phyloP scores from a whole-genome alignment of 2,797 vertebrate genomes.

The Melanotaenia trifasciata region DNA sequence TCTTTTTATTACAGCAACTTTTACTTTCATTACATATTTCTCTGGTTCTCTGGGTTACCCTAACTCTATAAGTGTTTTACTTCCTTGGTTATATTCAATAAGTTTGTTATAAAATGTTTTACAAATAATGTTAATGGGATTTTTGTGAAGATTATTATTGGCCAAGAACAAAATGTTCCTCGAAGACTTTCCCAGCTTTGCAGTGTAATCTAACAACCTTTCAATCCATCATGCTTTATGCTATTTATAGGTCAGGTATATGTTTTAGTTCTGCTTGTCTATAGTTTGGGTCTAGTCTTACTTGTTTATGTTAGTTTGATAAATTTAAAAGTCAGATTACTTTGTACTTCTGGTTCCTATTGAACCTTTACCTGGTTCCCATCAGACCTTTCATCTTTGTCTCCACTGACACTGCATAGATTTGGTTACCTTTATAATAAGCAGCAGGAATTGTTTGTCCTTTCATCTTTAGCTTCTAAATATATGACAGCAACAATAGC shows the following conservation, averaged over 20 bases:
- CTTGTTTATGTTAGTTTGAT: constrained; percentile 2
- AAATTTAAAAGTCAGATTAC: neutral
- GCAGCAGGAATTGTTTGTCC: constrained; percentile 22
- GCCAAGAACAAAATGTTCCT: neutral
- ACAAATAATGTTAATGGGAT: neutral
- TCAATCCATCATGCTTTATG: neutral
- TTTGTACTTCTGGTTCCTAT: too few species aligned
- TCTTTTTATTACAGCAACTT: too few species aligned
- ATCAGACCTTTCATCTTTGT: neutral
- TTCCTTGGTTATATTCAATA: too few species aligned
- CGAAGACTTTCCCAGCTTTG: neutral
- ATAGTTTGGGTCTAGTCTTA: neutral
- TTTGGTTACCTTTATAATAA: constrained; percentile 44
- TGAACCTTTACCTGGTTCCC: neutral
- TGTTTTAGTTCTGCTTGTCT: neutral
- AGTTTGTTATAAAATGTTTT: neutral
- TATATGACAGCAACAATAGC: neutral
- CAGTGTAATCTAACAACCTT: neutral
- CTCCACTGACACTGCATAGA: constrained; percentile 15
- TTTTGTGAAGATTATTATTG: neutral
- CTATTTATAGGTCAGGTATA: neutral
- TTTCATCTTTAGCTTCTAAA: constrained; percentile 20
- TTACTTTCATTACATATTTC: too few species aligned
- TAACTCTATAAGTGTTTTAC: too few species aligned
- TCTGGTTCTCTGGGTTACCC: too few species aligned